Evolutionary conservation across 1,140 invertebrate genomes (phyloP), one percentile per base, ranked within the genome.

Genomic region (Euura lappo): DNA sequence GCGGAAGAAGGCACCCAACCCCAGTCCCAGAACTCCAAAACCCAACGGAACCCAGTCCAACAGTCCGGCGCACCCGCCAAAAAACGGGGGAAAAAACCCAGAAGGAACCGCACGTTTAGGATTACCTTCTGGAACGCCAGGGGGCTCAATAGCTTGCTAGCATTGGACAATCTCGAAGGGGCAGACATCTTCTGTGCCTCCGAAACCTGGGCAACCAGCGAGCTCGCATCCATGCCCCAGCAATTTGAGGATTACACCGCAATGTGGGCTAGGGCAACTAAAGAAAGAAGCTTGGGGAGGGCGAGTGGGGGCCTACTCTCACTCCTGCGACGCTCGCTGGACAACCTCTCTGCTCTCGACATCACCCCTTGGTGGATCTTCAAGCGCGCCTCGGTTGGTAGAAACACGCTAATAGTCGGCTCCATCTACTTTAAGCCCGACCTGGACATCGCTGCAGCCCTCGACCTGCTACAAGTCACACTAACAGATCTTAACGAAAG

Each of bases 341-440:
- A 45, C 11, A 68, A 68, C 10, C 6, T 45, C 44, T 8, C 44
- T 8, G 46, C 46, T n/a, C 4, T 68, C 6, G 68, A 68, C n/a
- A 4, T 42, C 68, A 45, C 68, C 8, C 44, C 44, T n/a, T 73
- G 67, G 71, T 72, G 71, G 66, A 45, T 11, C 28, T 11, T 73
- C 42, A 46, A 44, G 8, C 43, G 67, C 69, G 44, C 69, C 44
- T 2, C 67, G 45, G 6, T 42, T n/a, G 67, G 28, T 4, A 65
- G 47, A 6, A 64, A 60, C 68, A 43, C 60, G 6, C 13, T 60
- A 6, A 65, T 70, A 28, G 51, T 73, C 43, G 72, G 67, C 51
- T 69, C 72, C 11, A 65, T 73, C 44, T 73, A 73, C 46, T 51
- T 73, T 60, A 73, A 65, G 45, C 72, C 67, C 4, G 46, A 43